Evolutionary conservation across 2,797 vertebrate genomes (phyloP), one percentile per base, ranked within the genome.

Genomic region (Sebastes oblongus): DNA sequence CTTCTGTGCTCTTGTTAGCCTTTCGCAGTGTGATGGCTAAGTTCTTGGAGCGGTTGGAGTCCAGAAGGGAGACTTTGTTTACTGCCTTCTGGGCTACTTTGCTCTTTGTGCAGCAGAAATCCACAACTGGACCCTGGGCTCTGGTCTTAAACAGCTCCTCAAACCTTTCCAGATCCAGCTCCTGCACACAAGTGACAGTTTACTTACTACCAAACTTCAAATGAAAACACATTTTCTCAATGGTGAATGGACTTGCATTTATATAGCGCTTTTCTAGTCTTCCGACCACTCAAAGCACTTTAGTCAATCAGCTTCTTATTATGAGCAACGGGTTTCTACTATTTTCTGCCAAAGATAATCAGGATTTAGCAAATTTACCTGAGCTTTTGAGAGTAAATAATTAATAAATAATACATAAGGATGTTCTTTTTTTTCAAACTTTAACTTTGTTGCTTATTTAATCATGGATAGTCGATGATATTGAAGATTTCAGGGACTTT

Each of bases 81-180:
- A 94, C 93, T 0, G 91, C 88, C 75, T 97, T 98, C 84, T 97
- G 97, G 0, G 97, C 92, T 0, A 96, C 96, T 89, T 99, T 99
- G 93, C 80, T 97, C 93, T 98, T 99, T 72, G 97, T 93, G 73
- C 96, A 97, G 75, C 94, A 84, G 12, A 98, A 62, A 79, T 99
- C 98, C 39, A 99, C 94, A 20, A 98, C 80, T 0, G 98, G 96
- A 65, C 98, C 98, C 91, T 99, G 98, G 1, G 98, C 98, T 94
- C 97, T 98, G 39, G 98, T 99, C 94, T 99, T 99, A 81, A 99
- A 99, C 30, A 99, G 91, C 87, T 99, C 98, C 92, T 99, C 98
- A 32, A 99, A 99, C 84, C 89, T 96, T 86, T 99, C 98, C 88
- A 99, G 94, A 36, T 99, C 97, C 75, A 99, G 94, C 86, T 98